Conservation (phyloP, 2,888 invertebrate genomes). For the Sarcophaga variegata region DNA sequence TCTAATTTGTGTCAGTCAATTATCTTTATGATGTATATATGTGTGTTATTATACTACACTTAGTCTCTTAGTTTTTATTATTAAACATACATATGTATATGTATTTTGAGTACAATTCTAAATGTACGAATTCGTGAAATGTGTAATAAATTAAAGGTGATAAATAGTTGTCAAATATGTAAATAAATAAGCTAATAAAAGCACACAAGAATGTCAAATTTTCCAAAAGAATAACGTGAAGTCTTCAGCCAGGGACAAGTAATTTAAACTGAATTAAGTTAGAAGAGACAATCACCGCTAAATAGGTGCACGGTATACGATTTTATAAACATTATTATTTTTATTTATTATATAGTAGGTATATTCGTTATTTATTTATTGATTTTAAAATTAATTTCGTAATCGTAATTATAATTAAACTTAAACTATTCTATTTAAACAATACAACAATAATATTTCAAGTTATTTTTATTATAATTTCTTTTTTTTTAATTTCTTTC, state of each 20-base stretch:
- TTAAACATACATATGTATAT: neutral
- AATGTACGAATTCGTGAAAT: neutral
- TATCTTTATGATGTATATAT: slow-evolving; percentile 34
- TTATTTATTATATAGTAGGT: neutral
- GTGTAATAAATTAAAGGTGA: neutral
- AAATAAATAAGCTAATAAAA: neutral
- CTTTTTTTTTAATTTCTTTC: neutral
- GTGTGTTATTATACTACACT: too few species aligned
- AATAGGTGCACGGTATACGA: too few species aligned
- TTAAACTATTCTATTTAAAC: slow-evolving; percentile 34
- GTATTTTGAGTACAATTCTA: neutral
- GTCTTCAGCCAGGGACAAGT: too few species aligned
- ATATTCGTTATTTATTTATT: slow-evolving; percentile 13
- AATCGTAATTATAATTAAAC: slow-evolving; percentile 10
- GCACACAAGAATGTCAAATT: neutral
- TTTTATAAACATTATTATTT: too few species aligned
- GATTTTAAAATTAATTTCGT: slow-evolving; percentile 11
- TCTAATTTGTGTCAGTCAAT: slow-evolving; percentile 14
- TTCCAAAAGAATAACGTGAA: too few species aligned
- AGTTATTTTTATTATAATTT: neutral
- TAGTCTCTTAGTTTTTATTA: too few species aligned
- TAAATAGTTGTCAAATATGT: neutral
- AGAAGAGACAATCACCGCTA: too few species aligned
- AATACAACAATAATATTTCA: slow-evolving; percentile 37
- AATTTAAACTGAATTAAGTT: too few species aligned